A percentile compares a stretch with the other conserved stretches of the same genome.
These are phyloP conservation scores for Cyanoramphus novaezelandiae DNA, from an alignment of 2,113 vertebrate species.

Conservation along the genomic window DNA sequence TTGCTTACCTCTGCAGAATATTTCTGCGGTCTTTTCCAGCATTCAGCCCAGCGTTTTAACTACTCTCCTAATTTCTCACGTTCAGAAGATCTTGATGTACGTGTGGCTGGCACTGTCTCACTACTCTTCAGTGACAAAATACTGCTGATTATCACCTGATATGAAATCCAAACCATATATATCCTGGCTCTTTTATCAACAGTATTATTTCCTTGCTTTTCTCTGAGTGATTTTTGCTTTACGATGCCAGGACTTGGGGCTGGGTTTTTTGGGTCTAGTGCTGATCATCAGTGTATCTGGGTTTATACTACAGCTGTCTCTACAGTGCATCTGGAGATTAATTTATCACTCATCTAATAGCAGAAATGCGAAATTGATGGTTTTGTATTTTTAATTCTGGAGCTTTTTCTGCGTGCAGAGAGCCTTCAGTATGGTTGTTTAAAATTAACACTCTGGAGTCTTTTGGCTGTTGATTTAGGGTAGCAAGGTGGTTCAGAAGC, in stretches of 20 bases:
- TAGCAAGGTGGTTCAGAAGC: not conserved
- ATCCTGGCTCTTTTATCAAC: not conserved
- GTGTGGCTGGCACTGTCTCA: not conserved
- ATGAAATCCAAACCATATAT: not conserved
- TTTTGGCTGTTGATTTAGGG: not conserved
- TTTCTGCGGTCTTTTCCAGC: not conserved
- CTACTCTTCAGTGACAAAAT: not conserved
- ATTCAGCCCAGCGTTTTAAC: not conserved
- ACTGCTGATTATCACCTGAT: not conserved
- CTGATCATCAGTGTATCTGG: not conserved
- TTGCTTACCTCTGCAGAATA: not conserved
- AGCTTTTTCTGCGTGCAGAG: not conserved
- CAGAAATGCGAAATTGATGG: not conserved
- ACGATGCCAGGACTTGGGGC: not conserved
- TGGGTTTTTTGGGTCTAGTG: not conserved
- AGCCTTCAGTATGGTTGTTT: not conserved
- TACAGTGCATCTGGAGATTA: not conserved
- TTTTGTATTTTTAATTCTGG: not conserved
- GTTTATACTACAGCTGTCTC: not conserved
- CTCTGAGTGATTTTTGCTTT: not conserved
- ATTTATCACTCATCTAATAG: not conserved
- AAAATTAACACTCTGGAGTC: not conserved
- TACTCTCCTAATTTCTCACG: not conserved
- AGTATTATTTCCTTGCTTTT: not conserved
- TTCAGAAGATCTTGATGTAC: not conserved